Evolutionary conservation across 2,113 vertebrate genomes (phyloP).

Genomic region (Nyctereutes procyonoides): DNA sequence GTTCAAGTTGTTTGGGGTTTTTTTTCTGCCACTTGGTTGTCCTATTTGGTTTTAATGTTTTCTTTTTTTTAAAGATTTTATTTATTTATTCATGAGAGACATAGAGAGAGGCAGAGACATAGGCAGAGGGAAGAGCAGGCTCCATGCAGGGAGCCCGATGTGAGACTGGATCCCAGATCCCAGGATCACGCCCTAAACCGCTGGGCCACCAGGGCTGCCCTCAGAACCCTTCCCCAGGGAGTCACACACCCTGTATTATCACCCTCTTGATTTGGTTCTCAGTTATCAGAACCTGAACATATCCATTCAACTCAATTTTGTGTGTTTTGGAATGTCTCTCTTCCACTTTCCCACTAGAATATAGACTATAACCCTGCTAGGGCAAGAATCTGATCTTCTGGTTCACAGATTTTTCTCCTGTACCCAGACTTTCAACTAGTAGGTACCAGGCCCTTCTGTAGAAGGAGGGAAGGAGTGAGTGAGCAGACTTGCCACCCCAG

Average conservation of each 20-base stretch:
- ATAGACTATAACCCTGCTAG: not conserved
- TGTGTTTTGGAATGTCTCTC: not conserved
- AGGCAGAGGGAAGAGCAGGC: no score
- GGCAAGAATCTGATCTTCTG: not conserved
- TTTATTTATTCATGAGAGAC: no score
- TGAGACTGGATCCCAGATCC: no score
- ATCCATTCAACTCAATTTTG: not conserved
- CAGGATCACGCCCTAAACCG: no score
- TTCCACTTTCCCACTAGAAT: not conserved
- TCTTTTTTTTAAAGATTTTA: no score
- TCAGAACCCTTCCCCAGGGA: no score
- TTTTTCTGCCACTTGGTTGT: not conserved
- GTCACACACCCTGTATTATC: not conserved
- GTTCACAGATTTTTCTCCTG: not conserved
- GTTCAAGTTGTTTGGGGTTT: not conserved
- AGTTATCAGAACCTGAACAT: not conserved
- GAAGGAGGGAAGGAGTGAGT: not conserved
- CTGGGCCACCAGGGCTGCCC: no score
- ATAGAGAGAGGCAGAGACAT: no score
- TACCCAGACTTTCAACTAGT: not conserved
- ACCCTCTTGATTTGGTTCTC: not conserved
- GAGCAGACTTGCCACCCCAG: not conserved
- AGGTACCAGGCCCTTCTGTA: not conserved
- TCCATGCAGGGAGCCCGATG: no score
- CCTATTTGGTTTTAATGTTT: not conserved